phyloP scores from a whole-genome alignment of 2,797 vertebrate species.

The Natrix natrix region DNA sequence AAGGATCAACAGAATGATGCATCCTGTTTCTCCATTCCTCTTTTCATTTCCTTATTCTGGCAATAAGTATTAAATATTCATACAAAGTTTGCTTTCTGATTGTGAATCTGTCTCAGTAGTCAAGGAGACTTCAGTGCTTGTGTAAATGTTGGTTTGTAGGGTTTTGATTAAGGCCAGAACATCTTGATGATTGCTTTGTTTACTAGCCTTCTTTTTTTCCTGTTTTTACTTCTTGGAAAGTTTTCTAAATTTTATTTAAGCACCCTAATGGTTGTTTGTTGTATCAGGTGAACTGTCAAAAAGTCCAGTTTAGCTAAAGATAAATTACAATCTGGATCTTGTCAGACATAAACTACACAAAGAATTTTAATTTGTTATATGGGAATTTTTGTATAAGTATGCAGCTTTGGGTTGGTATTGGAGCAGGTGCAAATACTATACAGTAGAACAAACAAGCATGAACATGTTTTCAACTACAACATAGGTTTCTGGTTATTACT shows the following conservation, averaged over 20 bases:
- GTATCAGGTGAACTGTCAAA: conserved; percentile 62
- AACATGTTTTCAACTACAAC: conserved; percentile 5
- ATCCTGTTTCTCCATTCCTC: background rate
- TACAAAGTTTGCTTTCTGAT: background rate
- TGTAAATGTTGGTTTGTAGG: background rate
- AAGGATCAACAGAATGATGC: background rate
- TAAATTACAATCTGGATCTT: conserved; percentile 61
- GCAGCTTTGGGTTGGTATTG: background rate
- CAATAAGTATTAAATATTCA: background rate
- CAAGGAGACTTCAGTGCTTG: background rate
- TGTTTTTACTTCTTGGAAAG: conserved; percentile 34
- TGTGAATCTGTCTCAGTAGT: background rate
- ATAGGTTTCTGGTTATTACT: background rate
- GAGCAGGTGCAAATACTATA: background rate
- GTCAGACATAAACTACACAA: conserved; percentile 59
- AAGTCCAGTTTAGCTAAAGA: conserved; percentile 49
- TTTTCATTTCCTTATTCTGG: background rate
- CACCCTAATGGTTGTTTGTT: conserved; percentile 56
- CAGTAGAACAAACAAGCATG: background rate
- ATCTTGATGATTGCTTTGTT: conserved; percentile 42
- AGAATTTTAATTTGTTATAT: conserved; percentile 52
- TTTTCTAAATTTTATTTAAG: conserved; percentile 54
- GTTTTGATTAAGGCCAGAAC: conserved; percentile 38
- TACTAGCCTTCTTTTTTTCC: conserved; percentile 42
- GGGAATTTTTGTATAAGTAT: conserved; percentile 20